Evolutionary conservation across 1,140 invertebrate species (phyloP), one percentile per base, ranked within the genome.

Genomic region (Penaeus chinensis): DNA sequence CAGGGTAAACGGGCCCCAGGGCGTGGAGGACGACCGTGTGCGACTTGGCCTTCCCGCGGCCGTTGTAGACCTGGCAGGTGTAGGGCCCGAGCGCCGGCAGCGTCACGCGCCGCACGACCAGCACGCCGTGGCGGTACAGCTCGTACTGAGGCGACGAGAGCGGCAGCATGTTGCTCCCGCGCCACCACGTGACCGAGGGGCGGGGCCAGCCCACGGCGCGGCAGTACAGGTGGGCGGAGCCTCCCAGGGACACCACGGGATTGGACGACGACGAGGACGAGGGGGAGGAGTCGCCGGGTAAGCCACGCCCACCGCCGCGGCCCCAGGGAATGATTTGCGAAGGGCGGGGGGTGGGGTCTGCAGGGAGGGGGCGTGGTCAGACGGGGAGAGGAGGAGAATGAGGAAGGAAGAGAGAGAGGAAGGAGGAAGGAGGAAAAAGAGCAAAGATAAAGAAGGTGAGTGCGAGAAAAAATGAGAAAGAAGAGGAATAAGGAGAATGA

Each of bases 51-150:
- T 94, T 94, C 5, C 96, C 96, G 11, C 95, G 91, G 3, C 96
- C 96, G 91, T 98, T 98, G 92, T 96, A 98, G 1, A 96, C 96
- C 91, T 97, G 95, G 91, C 97, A 98, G 0, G 95, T 95, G 92
- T 98, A 92, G n/a, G 95, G 93, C 19, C 97, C 97, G 5, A 97
- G 93, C 90, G 95, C 95, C 22, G 94, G 94, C 1, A 96, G 88
- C 11, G 94, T 94, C 1, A 98, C 94, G 0, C 94, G 93, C 77
- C 94, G 93, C 90, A 98, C 96, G 65, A 95, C 93, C 7, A 98
- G 93, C 0, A 95, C 95, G 91, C 94, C 95, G 91, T 97, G 96
- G 27, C 94, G 93, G 37, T 94, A 93, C 89, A 96, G 95, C 91
- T 97, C 95, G 90, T 95, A 97, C 27, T 94, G 93, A 3, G 94